Conservation (phyloP, 2,113 vertebrate genomes). For the Nanorana parkeri region DNA sequence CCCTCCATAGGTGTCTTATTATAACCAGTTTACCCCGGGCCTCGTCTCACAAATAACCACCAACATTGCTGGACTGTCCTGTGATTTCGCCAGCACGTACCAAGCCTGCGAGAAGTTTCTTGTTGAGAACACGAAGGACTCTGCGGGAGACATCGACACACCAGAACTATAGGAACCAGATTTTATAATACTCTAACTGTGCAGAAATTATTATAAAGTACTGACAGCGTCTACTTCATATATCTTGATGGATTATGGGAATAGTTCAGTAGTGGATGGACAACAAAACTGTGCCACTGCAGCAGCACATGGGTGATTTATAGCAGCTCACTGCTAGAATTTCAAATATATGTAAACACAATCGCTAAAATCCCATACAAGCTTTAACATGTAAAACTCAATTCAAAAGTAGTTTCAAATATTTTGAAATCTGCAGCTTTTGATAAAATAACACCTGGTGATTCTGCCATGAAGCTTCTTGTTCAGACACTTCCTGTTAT, state of each 20-base stretch:
- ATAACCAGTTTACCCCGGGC: slow-evolving; percentile 89
- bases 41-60: slow-evolving; percentile 89
- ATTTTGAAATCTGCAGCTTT: no score
- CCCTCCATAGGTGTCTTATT: slow-evolving; percentile 86
- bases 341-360: no score
- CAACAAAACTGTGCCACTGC: background rate
- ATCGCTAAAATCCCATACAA: no score
- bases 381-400: no score
- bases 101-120: slow-evolving; percentile 86
- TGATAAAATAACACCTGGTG: no score
- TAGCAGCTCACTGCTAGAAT: no score
- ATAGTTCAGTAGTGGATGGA: background rate
- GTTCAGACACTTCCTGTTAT: no score
- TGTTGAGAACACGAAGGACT: slow-evolving; percentile 80
- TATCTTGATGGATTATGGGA: background rate
- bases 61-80: slow-evolving; percentile 89
- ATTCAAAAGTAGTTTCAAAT: no score
- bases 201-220: background rate
- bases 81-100: slow-evolving; percentile 80
- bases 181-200: background rate
- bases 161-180: background rate
- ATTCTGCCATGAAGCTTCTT: no score
- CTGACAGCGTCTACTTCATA: no score
- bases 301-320: no score
- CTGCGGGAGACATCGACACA: slow-evolving; percentile 58